These are phyloP conservation scores for Parotocinclus haroldoi DNA, from an alignment of 2,797 vertebrate species.

Conservation along the genomic window DNA sequence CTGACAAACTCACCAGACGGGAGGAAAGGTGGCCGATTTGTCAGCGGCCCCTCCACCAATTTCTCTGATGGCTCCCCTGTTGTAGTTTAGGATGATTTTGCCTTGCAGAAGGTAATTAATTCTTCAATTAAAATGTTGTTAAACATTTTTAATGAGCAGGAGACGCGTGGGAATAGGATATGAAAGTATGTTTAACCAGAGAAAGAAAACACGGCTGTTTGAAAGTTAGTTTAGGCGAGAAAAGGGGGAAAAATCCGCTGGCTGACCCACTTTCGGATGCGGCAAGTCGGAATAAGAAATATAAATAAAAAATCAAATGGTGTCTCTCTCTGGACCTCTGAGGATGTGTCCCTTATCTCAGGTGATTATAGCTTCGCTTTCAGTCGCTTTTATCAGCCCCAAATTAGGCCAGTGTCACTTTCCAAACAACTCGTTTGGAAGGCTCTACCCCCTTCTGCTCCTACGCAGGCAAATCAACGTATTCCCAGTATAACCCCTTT, in stretches of 20 bases:
- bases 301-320: constrained; percentile 74
- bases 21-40: constrained; percentile 25
- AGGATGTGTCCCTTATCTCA: constrained; percentile 76
- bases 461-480: constrained; percentile 48
- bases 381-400: constrained; percentile 51
- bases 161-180: constrained; percentile 73
- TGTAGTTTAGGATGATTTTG: constrained; percentile 78
- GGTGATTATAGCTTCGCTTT: constrained; percentile 73
- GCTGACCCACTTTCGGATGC: constrained; percentile 73
- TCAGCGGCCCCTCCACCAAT: constrained; percentile 29
- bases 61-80: constrained; percentile 72
- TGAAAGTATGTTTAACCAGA: constrained; percentile 78
- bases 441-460: constrained; percentile 45
- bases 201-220: constrained; percentile 70
- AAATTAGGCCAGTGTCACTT: constrained; percentile 75
- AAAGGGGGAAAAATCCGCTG: constrained; percentile 54
- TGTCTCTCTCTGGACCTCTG: constrained; percentile 61
- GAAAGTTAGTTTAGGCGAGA: constrained; percentile 66
- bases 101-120: constrained; percentile 83
- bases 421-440: constrained; percentile 61
- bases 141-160: constrained; percentile 85
- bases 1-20: too few relatives aligned
- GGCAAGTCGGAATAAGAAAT: constrained; percentile 55
- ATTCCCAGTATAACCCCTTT: constrained; percentile 72
- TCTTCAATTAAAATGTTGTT: constrained; percentile 88